Evolutionary conservation across 2,888 invertebrate species (phyloP), one percentile per base, ranked within the genome.

Genomic region (Agrochola lychnidis): DNA sequence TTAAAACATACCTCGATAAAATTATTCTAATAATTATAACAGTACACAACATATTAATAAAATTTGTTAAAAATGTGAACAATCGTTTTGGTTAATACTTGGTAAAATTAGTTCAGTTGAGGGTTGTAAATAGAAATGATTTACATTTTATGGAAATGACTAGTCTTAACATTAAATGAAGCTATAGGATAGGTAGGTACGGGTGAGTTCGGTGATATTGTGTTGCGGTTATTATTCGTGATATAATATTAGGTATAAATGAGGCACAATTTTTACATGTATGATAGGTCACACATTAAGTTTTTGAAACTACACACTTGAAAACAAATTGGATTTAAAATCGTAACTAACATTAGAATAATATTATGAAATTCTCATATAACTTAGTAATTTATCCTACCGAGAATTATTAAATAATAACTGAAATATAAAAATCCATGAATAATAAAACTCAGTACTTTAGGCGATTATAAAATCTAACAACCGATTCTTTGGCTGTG

Each of bases 31-130:
- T 85, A 45, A 45, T 45, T 45, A 76, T 87, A 90, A 92, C 90
- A 93, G 89, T 93, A 92, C 92, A 95, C 95, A 96, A 96, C 95
- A 90, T 93, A 94, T 93, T 93, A 92, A 96, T 96, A 96, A 95
- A 96, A 96, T 96, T 96, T 95, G 92, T 95, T 95, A 95, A 95
- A 87, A 92, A 92, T 92, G 92, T 94, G 94, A 96, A 96, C 96
- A 96, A 96, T 95, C 84, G 90, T 93, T 96, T 96, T 96, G 96
- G 96, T 96, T 95, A 95, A 93, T 94, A 93, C 89, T 93, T 93
- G 92, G 92, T 93, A 93, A 90, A 86, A 88, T 91, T 90, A 92
- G 88, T 85, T 85, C 82, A 86, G 85, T 90, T 89, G 89, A 90
- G 89, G 87, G 86, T 87, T 89, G 88, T 89, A 88, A 83, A 85